Evolutionary conservation across 1,140 invertebrate genomes (phyloP), one percentile per base, ranked within the genome.

Genomic region (Cydia fagiglandana): DNA sequence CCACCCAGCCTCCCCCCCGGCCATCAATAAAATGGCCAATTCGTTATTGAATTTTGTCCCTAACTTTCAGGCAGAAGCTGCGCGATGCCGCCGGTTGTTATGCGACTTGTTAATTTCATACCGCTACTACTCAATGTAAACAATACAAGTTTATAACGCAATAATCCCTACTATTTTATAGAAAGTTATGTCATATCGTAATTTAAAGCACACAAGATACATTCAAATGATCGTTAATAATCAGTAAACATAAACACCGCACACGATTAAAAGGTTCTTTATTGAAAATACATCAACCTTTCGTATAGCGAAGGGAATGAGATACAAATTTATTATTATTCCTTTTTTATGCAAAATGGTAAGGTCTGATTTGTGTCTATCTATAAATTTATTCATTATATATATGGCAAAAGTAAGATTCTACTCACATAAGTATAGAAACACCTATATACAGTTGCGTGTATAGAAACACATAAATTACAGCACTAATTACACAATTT

Each of bases 1-100:
- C 87, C 88, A 90, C 89, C 91, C 90, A 89, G 84, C 89, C 87
- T 91, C 89, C 91, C 91, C 86, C 91, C 87, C 90, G 83, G 87
- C 88, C 91, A 90, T 93, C 91, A 92, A 93, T 93, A 93, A 93
- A 93, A 93, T 93, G 93, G 91, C 91, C 91, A 93, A 92, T 91
- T 92, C 90, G 89, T 88, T 93, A 93, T 92, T 92, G 91, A 92
- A 93, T 92, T 92, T 92, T 91, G 85, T 90, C 84, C 85, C 78
- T 83, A 91, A 90, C 84, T 89, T 90, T 85, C 80, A 84, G 81
- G 79, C 78, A 77, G 85, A 88, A 83, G 89, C 85, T 91, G 86
- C 88, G 91, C 87, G 87, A 84, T 85, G 91, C 90, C 91, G 91
- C 90, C 91, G 91, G 91, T 90, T 85, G 88, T 87, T 86, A 86